phyloP scores from a whole-genome alignment of 1,140 invertebrate species.

The Coptotermes formosanus region DNA sequence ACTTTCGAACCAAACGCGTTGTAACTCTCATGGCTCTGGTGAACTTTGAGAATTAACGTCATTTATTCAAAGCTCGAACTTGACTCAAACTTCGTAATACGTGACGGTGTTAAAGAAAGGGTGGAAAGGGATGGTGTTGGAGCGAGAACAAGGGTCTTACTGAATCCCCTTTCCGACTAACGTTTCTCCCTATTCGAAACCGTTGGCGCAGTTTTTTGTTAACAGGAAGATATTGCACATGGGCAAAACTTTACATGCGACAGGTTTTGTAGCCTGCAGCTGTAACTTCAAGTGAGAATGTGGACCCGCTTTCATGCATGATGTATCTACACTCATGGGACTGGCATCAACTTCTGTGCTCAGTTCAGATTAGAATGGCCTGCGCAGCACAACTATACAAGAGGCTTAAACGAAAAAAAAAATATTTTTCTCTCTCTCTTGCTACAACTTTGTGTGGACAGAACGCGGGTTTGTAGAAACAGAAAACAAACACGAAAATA shows the following conservation, averaged over 20 bases:
- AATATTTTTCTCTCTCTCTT: too few relatives aligned
- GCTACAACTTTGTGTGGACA: too few relatives aligned
- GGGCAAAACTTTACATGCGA: background rate
- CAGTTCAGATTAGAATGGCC: too few relatives aligned
- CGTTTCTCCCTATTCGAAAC: background rate
- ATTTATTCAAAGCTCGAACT: conserved; percentile 6
- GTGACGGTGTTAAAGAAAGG: background rate
- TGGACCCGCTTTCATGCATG: too few relatives aligned
- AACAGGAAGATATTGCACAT: background rate
- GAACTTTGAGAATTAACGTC: background rate
- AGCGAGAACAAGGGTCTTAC: background rate
- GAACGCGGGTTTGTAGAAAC: too few relatives aligned
- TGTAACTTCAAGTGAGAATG: background rate
- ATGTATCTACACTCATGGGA: too few relatives aligned
- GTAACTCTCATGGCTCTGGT: background rate
- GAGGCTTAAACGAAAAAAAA: too few relatives aligned
- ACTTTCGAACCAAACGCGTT: background rate
- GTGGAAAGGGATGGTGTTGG: background rate
- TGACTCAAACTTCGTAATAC: background rate
- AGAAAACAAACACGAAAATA: too few relatives aligned
- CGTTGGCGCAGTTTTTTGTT: background rate
- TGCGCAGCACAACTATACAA: too few relatives aligned
- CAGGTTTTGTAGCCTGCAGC: too few relatives aligned
- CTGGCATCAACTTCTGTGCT: too few relatives aligned
- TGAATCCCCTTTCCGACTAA: background rate